These are phyloP conservation scores for Eulemur rufifrons DNA, from an alignment of 2,113 vertebrate species.

Conservation along the genomic window DNA sequence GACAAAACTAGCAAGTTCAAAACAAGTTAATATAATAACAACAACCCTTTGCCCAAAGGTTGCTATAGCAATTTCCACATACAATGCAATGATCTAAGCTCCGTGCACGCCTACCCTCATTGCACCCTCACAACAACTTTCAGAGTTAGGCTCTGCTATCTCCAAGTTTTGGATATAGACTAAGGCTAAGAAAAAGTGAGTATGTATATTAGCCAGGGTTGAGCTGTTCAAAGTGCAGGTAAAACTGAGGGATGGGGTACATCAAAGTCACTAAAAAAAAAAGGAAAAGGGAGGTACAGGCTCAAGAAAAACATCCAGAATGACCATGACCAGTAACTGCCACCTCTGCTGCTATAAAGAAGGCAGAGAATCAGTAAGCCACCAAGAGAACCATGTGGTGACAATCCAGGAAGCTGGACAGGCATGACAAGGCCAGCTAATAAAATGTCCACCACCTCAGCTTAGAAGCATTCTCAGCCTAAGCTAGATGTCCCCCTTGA, in stretches of 20 bases:
- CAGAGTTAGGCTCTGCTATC: background rate
- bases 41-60: background rate
- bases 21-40: background rate
- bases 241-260: background rate
- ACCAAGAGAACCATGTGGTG: background rate
- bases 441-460: background rate
- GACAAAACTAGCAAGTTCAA: background rate
- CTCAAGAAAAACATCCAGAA: background rate
- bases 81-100: background rate
- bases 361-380: background rate
- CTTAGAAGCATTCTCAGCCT: background rate
- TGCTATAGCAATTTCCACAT: background rate
- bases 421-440: background rate
- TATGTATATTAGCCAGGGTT: background rate
- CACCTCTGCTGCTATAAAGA: background rate
- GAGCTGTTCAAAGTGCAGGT: background rate
- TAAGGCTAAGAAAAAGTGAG: background rate
- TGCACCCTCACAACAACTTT: background rate
- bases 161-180: background rate
- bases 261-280: background rate
- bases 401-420: background rate
- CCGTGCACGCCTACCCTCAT: accelerated
- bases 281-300: background rate
- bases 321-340: background rate
- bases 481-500: background rate